These are phyloP conservation scores for Halcyon badia DNA, from an alignment of 2,797 vertebrate genomes.

Conservation along the genomic window DNA sequence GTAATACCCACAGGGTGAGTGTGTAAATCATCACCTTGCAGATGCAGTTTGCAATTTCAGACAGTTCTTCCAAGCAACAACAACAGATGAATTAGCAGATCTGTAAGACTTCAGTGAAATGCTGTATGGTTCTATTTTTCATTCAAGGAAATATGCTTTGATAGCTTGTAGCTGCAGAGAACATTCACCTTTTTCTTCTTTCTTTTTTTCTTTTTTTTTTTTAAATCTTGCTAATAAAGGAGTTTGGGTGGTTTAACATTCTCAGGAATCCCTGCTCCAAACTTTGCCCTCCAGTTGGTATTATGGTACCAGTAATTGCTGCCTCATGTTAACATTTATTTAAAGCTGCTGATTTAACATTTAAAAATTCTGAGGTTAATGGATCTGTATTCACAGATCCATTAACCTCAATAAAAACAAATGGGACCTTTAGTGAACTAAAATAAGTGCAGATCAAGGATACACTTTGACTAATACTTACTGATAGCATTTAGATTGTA, in stretches of 20 bases:
- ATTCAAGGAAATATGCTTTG: neutral
- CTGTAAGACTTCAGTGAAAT: conserved; percentile 45
- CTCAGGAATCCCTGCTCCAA: conserved; percentile 74
- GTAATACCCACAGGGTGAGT: neutral
- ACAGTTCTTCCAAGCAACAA: conserved; percentile 40
- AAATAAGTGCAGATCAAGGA: conserved; percentile 83
- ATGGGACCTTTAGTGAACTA: conserved; percentile 85
- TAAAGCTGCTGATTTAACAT: conserved; percentile 88
- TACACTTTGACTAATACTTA: conserved; percentile 80
- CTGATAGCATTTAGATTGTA: conserved; percentile 81
- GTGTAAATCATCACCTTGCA: conserved; percentile 42
- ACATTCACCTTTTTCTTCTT: conserved; percentile 45
- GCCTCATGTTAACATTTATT: conserved; percentile 85
- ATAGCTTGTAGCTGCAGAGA: conserved; percentile 42
- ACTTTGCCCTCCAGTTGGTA: conserved; percentile 82
- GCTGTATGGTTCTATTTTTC: neutral
- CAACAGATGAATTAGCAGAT: conserved; percentile 46
- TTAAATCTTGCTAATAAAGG: conserved; percentile 70
- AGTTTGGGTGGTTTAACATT: conserved; percentile 75
- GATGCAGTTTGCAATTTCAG: neutral
- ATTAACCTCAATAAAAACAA: conserved; percentile 88
- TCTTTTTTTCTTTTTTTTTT: conserved; percentile 43
- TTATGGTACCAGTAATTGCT: conserved; percentile 83
- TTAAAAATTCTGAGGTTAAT: conserved; percentile 87
- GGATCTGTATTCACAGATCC: conserved; percentile 81